Percentiles rank a stretch among this genome's conserved stretches.
phyloP scores from a whole-genome alignment of 2,797 vertebrate species.

The Urophycis tenuis region DNA sequence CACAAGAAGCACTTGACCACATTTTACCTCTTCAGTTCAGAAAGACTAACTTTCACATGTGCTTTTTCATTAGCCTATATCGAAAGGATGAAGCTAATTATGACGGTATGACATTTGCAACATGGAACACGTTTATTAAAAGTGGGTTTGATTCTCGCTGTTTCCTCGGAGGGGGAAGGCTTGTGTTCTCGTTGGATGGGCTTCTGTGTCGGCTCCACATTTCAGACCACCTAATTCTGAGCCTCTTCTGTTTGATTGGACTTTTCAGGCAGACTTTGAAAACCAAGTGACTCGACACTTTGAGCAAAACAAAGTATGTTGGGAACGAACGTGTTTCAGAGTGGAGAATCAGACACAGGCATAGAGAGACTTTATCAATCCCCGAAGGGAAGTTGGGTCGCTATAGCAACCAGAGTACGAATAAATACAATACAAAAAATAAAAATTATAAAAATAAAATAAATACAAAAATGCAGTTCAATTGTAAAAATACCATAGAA shows the following conservation, averaged over 20 bases:
- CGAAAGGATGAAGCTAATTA: not conserved
- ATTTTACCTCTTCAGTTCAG: not conserved
- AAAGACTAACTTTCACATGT: not conserved
- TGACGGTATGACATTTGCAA: not conserved
- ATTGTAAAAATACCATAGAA: too few relatives aligned
- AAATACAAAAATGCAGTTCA: too few relatives aligned
- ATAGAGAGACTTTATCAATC: too few relatives aligned
- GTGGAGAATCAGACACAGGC: too few relatives aligned
- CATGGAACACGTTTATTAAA: not conserved
- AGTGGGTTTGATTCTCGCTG: not conserved
- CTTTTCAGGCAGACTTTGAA: not conserved
- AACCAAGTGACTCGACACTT: not conserved
- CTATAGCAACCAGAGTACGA: too few relatives aligned
- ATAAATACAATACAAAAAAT: too few relatives aligned
- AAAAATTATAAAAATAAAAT: too few relatives aligned
- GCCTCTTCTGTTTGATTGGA: not conserved
- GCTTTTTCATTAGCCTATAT: not conserved
- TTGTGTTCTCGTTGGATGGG: not conserved
- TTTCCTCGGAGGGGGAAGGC: not conserved
- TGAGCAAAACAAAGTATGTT: not conserved
- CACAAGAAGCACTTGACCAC: conserved; percentile 3
- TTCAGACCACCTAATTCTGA: not conserved
- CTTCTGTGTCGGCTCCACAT: not conserved
- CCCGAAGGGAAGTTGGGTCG: too few relatives aligned
- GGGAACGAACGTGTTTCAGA: not conserved